phyloP scores from a whole-genome alignment of 1,140 invertebrate species.

The Drosophila biarmipes region DNA sequence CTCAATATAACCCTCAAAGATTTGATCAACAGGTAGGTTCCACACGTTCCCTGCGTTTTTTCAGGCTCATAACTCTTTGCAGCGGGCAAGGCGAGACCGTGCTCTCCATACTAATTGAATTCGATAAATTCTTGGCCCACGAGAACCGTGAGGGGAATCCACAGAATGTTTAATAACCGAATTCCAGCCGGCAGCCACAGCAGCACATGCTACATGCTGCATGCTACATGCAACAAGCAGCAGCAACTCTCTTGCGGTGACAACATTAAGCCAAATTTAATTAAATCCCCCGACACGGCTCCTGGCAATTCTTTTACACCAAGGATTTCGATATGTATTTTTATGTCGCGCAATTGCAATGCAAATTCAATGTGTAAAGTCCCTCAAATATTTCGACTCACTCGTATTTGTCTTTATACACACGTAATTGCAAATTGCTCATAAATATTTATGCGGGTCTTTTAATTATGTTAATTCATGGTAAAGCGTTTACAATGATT shows the following conservation, averaged over 20 bases:
- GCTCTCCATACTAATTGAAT: conserved; percentile 96
- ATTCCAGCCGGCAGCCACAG: conserved; percentile 16
- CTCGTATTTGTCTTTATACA: conserved; percentile 14
- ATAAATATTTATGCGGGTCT: conserved; percentile 36
- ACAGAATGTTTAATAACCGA: conserved; percentile 64
- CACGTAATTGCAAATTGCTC: conserved; percentile 36
- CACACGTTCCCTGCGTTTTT: background rate
- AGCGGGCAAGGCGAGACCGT: conserved; percentile 97
- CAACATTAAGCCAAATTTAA: conserved; percentile 69
- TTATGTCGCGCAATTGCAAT: conserved; percentile 1
- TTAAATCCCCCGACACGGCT: conserved; percentile 43
- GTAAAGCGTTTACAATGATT: conserved; percentile 35
- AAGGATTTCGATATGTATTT: background rate
- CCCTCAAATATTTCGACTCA: conserved; percentile 26
- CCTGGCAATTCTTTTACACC: background rate
- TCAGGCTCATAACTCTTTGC: background rate
- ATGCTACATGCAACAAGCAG: background rate
- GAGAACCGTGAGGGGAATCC: conserved; percentile 93
- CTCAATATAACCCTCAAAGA: conserved; percentile 95
- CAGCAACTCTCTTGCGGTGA: conserved; percentile 18
- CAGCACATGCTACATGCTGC: background rate
- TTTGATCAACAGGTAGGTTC: conserved; percentile 86
- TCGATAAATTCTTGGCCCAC: conserved; percentile 98
- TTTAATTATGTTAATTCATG: conserved; percentile 49
- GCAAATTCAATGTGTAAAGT: conserved; percentile 22